These are phyloP conservation scores for Epinephelus awoara DNA, from an alignment of 2,797 vertebrate species.

Conservation along the genomic window DNA sequence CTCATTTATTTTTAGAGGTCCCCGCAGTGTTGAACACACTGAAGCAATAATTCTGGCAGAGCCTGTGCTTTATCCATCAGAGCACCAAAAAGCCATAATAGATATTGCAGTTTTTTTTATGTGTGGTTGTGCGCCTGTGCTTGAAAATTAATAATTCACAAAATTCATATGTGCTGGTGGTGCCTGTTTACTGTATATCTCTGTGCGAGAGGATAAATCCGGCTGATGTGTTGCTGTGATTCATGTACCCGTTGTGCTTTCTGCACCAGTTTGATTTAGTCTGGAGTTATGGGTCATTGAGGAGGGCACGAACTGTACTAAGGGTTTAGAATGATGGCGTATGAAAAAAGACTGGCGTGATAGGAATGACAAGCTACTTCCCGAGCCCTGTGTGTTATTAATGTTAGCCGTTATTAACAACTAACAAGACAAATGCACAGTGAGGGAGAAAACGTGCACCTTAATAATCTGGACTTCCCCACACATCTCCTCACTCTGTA, in stretches of 20 bases:
- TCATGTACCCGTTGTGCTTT: slow-evolving; percentile 43
- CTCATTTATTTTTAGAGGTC: slow-evolving; percentile 80
- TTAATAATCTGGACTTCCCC: slow-evolving; percentile 37
- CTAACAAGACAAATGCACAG: slow-evolving; percentile 59
- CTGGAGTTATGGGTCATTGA: slow-evolving; percentile 53
- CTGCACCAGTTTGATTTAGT: slow-evolving; percentile 52
- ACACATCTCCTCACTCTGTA: neutral
- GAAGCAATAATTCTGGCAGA: slow-evolving; percentile 74
- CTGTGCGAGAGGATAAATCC: slow-evolving; percentile 52
- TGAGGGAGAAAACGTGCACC: slow-evolving; percentile 16
- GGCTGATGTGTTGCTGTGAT: slow-evolving; percentile 45
- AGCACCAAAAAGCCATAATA: slow-evolving; percentile 56
- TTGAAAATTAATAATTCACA: slow-evolving; percentile 66
- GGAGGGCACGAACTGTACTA: slow-evolving; percentile 19
- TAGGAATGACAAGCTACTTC: slow-evolving; percentile 52
- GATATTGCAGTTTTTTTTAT: slow-evolving; percentile 63
- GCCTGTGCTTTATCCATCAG: slow-evolving; percentile 66
- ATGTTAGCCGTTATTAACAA: slow-evolving; percentile 27
- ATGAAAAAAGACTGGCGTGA: slow-evolving; percentile 32
- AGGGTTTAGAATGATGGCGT: slow-evolving; percentile 39
- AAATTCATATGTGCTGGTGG: slow-evolving; percentile 50
- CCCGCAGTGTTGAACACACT: slow-evolving; percentile 72
- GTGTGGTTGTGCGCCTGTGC: slow-evolving; percentile 12
- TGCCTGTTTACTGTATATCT: slow-evolving; percentile 37
- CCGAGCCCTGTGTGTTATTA: slow-evolving; percentile 56